These are phyloP conservation scores for Leiothrix lutea DNA, from an alignment of 2,113 vertebrate species.

Conservation along the genomic window DNA sequence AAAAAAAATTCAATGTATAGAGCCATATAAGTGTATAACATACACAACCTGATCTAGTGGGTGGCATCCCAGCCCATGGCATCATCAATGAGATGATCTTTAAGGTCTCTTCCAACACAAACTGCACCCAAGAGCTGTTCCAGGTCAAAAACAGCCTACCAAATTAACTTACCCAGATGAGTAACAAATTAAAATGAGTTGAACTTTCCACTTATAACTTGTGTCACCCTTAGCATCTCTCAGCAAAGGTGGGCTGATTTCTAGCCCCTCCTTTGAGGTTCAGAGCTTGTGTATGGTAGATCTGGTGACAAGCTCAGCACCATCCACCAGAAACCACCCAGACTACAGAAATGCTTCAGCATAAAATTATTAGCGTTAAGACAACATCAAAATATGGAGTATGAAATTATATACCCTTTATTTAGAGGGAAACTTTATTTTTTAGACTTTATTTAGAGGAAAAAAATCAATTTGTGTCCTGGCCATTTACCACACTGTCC, in stretches of 20 bases:
- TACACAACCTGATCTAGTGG: not conserved
- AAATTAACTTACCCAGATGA: not conserved
- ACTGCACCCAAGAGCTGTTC: not conserved
- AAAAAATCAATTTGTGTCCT: not conserved
- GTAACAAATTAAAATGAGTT: not conserved
- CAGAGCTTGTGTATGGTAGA: not conserved
- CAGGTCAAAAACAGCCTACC: not conserved
- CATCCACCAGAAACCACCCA: not conserved
- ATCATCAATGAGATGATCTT: not conserved
- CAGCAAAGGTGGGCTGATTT: not conserved
- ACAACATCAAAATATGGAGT: not conserved
- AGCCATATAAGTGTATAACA: not conserved
- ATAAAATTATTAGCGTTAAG: not conserved
- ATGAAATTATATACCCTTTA: not conserved
- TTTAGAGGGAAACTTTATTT: not conserved
- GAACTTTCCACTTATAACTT: not conserved
- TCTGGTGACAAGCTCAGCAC: not conserved
- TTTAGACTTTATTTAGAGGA: not conserved
- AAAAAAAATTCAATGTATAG: not conserved
- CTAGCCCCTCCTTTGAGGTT: not conserved
- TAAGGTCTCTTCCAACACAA: not conserved
- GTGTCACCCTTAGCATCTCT: not conserved
- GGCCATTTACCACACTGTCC: not conserved
- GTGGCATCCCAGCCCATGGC: not conserved
- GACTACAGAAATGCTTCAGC: not conserved